Evolutionary conservation across 2,888 invertebrate genomes (phyloP), one percentile per base, ranked within the genome.

Genomic region (Oegoconia quadripuncta): DNA sequence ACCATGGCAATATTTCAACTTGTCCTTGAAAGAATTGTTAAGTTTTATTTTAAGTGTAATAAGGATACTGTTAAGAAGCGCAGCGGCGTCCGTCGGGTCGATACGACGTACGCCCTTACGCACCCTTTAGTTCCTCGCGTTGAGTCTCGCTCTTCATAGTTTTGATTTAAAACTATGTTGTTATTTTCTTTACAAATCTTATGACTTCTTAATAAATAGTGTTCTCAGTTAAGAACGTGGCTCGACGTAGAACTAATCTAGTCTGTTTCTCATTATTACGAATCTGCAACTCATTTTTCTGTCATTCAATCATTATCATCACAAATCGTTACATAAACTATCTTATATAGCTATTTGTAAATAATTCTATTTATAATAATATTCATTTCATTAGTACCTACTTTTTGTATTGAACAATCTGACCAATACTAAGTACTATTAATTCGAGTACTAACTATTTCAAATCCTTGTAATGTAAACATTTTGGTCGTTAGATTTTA

Each of bases 241-340:
- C 74, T 78, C 70, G 70, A 67, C 74, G 77, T 73, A 67, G 79
- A 82, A 79, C 81, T 84, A 80, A 79, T 86, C 86, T 86, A 86
- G 86, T 86, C 86, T 83, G 55, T 74, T 71, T 67, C 53, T 53
- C 40, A 49, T 48, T 13, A 27, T 28, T 14, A 13, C 28, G 27
- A 35, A 35, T 27, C 12, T 34, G 16, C 18, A 12, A 27, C 17
- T 27, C 4, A 7, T 8, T 28, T 12, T 27, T 12, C 13, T 13
- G 13, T 20, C 12, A n/a, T n/a, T 8, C 20, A 8, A 14, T 28
- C 16, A 18, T 9, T 9, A 13, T 16, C 13, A 32, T 32, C 18
- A 17, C 17, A 11, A 17, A 16, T 11, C 18, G 17, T 17, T 18
- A n/a, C 11, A 18, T 30, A 30, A 11, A 29, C 16, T n/a, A 15